phyloP scores from a whole-genome alignment of 2,888 invertebrate species.

The Epinotia brunnichana region DNA sequence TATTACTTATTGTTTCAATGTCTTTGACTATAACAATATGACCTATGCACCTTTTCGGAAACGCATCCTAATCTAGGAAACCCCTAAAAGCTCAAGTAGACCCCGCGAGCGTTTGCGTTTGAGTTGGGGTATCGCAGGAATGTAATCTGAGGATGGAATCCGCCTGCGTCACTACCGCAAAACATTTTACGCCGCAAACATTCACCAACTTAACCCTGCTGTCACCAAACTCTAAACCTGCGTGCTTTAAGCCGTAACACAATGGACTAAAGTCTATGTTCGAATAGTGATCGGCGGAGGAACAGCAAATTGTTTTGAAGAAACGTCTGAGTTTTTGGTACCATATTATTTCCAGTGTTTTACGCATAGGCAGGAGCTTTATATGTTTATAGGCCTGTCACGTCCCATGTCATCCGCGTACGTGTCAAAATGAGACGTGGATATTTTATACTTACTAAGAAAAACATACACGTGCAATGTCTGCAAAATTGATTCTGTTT shows the following conservation, averaged over 20 bases:
- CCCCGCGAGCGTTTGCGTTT: constrained; percentile 28
- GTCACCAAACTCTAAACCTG: neutral
- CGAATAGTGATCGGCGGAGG: neutral
- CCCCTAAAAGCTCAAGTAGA: neutral
- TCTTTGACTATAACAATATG: too few relatives aligned
- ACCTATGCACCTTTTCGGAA: too few relatives aligned
- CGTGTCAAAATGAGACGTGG: constrained; percentile 7
- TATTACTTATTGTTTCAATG: too few relatives aligned
- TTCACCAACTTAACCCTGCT: constrained; percentile 14
- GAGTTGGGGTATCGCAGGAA: constrained; percentile 42
- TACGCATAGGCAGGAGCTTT: constrained; percentile 31
- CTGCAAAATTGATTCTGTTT: neutral
- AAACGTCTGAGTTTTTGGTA: constrained; percentile 32
- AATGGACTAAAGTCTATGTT: neutral
- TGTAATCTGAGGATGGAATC: constrained; percentile 46
- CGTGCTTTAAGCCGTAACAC: neutral
- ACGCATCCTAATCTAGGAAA: neutral
- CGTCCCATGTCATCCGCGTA: constrained; percentile 14
- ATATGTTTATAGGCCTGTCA: constrained; percentile 20
- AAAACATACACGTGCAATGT: neutral
- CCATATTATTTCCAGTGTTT: constrained; percentile 37
- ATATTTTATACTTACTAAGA: neutral
- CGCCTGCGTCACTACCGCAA: constrained; percentile 39
- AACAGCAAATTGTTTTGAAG: constrained; percentile 1
- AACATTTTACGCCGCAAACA: constrained; percentile 35